Percentiles rank a stretch among this genome's conserved stretches.
Evolutionary conservation across 35 echinoderm and acorn worm species (phyloP).

Genomic region (Diadema setosum): DNA sequence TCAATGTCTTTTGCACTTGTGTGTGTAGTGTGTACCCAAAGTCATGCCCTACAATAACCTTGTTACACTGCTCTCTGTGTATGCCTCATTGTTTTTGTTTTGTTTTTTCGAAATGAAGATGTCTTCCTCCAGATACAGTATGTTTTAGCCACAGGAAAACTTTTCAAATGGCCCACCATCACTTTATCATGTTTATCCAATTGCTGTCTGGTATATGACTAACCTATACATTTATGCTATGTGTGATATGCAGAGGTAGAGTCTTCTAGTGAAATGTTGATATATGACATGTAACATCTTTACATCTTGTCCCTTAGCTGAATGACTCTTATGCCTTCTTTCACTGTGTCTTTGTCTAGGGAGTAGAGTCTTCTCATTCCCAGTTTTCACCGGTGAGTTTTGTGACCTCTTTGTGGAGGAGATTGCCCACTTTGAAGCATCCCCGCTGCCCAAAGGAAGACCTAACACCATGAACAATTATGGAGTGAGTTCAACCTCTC

Average conservation of each 20-base stretch:
- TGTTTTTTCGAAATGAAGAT: too few relatives aligned
- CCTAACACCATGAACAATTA: slow-evolving; percentile 99
- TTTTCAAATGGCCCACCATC: too few relatives aligned
- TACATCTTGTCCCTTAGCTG: neutral
- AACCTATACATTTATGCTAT: neutral
- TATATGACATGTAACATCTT: neutral
- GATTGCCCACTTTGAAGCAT: slow-evolving; percentile 86
- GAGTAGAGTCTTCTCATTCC: slow-evolving; percentile 68
- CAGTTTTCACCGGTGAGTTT: slow-evolving; percentile 83
- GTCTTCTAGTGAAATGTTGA: neutral
- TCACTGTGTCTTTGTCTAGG: slow-evolving; percentile 20
- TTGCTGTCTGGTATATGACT: too few relatives aligned
- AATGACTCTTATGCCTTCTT: neutral
- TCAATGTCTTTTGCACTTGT: too few relatives aligned
- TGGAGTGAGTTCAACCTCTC: slow-evolving; percentile 77
- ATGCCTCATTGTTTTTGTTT: too few relatives aligned
- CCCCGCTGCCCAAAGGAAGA: slow-evolving; percentile 85
- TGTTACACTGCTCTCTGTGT: too few relatives aligned
- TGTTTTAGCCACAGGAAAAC: too few relatives aligned
- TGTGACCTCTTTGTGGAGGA: slow-evolving; percentile 83
- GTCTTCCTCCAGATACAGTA: too few relatives aligned
- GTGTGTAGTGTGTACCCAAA: too few relatives aligned
- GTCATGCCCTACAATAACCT: too few relatives aligned
- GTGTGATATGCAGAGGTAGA: neutral
- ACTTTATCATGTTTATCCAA: too few relatives aligned